Conservation (phyloP, 2,797 vertebrate species). For the Myotis daubentonii region DNA sequence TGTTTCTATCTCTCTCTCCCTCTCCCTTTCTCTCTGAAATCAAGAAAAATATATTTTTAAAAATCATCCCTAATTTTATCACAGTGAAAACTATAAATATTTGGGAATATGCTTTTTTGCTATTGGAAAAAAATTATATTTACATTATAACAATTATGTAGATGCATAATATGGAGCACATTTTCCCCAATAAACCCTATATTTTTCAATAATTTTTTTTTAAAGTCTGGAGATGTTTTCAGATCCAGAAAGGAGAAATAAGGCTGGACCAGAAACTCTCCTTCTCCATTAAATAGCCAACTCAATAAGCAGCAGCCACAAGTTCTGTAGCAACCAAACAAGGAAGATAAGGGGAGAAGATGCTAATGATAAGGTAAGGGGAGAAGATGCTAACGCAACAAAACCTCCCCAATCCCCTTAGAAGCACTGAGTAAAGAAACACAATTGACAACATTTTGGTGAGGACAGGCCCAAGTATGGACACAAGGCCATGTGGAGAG, state of each 20-base stretch:
- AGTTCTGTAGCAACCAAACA: background rate
- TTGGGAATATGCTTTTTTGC: conserved; percentile 33
- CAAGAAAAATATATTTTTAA: background rate
- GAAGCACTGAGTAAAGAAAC: background rate
- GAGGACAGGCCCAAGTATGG: background rate
- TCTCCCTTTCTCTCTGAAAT: too few relatives aligned
- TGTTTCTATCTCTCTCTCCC: too few relatives aligned
- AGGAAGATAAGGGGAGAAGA: background rate
- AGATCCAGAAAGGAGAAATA: background rate
- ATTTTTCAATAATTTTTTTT: background rate
- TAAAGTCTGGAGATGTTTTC: background rate
- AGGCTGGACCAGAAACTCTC: conserved; percentile 29
- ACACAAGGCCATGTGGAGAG: background rate
- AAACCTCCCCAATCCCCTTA: background rate
- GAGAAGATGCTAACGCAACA: background rate
- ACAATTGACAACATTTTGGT: background rate
- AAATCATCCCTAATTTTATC: background rate
- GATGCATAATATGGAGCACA: background rate
- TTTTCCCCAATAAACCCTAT: conserved; percentile 51
- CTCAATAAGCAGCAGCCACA: background rate
- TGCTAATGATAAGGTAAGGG: background rate
- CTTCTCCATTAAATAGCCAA: background rate
- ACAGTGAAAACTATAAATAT: conserved; percentile 37
- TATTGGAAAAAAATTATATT: background rate
- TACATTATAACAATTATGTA: background rate